phyloP scores from a whole-genome alignment of 2,888 invertebrate species.

The Nycteola revayana region DNA sequence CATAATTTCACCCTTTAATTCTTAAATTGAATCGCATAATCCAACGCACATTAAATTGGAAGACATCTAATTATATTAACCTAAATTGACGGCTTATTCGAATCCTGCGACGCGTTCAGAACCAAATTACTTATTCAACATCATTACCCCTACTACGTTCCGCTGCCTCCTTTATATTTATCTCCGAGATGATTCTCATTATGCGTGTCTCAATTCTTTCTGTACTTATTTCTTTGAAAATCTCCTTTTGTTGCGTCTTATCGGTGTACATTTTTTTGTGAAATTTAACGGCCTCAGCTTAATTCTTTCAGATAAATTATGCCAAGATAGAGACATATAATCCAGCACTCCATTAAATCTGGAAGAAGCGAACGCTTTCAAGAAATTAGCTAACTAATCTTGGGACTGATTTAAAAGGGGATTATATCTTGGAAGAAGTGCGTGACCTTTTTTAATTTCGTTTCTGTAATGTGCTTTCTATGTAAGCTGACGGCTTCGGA shows the following conservation, averaged over 20 bases:
- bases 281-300: conserved; percentile 48
- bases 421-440: conserved; percentile 41
- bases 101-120: conserved; percentile 14
- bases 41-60: background rate
- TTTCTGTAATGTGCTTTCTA: conserved; percentile 24
- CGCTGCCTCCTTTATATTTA: conserved; percentile 49
- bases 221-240: conserved; percentile 42
- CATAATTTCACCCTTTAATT: no score
- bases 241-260: conserved; percentile 50
- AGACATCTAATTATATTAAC: conserved; percentile 4
- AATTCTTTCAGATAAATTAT: conserved; percentile 67
- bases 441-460: conserved; percentile 42
- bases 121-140: conserved; percentile 42
- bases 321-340: conserved; percentile 50
- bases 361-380: conserved; percentile 68
- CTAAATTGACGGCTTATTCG: conserved; percentile 10
- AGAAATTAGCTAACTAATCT: conserved; percentile 71
- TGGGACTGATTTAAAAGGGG: conserved; percentile 48
- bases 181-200: conserved; percentile 58
- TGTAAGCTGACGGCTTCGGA: conserved; percentile 24
- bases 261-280: conserved; percentile 50
- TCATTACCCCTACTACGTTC: conserved; percentile 49
- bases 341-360: conserved; percentile 70
- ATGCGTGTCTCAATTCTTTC: conserved; percentile 56
- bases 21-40: no score